Percentiles rank a stretch among this genome's conserved stretches.
phyloP scores from a whole-genome alignment of 1,140 invertebrate genomes.

The Drosophila pseudoobscura region DNA sequence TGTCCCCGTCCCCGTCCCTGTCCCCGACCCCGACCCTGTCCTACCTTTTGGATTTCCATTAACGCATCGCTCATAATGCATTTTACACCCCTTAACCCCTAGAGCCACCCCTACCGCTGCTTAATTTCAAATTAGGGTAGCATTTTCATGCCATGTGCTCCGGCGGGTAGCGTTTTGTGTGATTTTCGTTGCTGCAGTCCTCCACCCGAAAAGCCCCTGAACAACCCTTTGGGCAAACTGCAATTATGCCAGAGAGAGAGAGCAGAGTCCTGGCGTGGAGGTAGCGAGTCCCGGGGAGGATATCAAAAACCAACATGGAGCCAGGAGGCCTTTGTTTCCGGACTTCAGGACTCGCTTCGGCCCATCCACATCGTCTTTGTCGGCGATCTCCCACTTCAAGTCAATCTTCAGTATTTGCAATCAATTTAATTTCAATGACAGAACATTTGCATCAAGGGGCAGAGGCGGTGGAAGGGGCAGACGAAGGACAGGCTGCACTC shows the following conservation, averaged over 20 bases:
- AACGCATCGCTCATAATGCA: slow-evolving; percentile 53
- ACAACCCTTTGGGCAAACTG: slow-evolving; percentile 64
- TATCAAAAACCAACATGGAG: slow-evolving; percentile 49
- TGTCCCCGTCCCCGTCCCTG: no score
- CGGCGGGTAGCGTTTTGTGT: slow-evolving; percentile 41
- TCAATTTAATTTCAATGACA: slow-evolving; percentile 82
- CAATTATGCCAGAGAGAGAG: slow-evolving; percentile 47
- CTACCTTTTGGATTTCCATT: slow-evolving; percentile 41
- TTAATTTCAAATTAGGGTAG: slow-evolving; percentile 78
- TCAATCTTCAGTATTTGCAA: slow-evolving; percentile 81
- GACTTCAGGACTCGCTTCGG: slow-evolving; percentile 3
- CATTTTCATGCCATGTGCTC: slow-evolving; percentile 63
- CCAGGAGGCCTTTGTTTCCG: slow-evolving; percentile 12
- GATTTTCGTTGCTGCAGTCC: slow-evolving; percentile 58
- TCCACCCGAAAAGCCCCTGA: not conserved
- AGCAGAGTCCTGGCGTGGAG: not conserved
- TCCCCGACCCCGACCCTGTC: not conserved
- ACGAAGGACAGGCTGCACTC: slow-evolving; percentile 11
- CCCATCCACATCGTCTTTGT: slow-evolving; percentile 26
- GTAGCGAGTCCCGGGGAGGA: slow-evolving; percentile 13
- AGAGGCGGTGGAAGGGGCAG: not conserved
- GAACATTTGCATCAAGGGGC: slow-evolving; percentile 64
- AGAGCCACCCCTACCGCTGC: slow-evolving; percentile 20
- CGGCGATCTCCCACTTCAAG: slow-evolving; percentile 59
- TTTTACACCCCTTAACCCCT: slow-evolving; percentile 22